Evolutionary conservation across 2,888 invertebrate species (phyloP).

Genomic region (Dasypolia templi): DNA sequence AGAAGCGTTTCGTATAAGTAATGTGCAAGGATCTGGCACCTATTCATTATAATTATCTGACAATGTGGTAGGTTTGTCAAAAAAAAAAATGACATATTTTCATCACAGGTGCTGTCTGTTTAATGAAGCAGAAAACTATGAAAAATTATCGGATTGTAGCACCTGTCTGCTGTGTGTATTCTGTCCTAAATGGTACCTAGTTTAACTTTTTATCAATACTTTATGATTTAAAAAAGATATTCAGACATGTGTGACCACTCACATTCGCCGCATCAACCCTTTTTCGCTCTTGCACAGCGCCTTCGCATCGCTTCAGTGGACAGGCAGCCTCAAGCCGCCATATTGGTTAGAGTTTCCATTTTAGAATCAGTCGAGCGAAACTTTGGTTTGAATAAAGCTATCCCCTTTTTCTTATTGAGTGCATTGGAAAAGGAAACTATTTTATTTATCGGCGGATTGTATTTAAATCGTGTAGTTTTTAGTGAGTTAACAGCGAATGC

Average conservation of each 20-base stretch:
- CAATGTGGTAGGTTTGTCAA: too few species aligned
- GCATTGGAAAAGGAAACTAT: slow-evolving; percentile 10
- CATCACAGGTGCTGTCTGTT: neutral
- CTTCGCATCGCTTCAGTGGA: neutral
- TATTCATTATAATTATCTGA: too few species aligned
- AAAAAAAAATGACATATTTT: neutral
- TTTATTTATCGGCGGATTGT: neutral
- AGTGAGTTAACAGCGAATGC: neutral
- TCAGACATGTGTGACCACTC: slow-evolving; percentile 4
- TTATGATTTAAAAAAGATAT: too few species aligned
- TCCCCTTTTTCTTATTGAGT: slow-evolving; percentile 26
- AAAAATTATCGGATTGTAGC: neutral
- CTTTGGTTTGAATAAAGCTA: slow-evolving; percentile 21
- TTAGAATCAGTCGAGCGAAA: slow-evolving; percentile 37
- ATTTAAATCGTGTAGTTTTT: neutral
- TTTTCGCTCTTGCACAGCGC: neutral
- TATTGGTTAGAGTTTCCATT: slow-evolving; percentile 35
- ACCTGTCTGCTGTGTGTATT: neutral
- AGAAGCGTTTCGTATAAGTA: too few species aligned
- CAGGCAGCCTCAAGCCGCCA: slow-evolving; percentile 3
- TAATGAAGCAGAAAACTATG: neutral
- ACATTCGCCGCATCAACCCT: slow-evolving; percentile 4
- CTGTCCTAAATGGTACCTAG: neutral
- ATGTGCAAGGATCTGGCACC: too few species aligned
- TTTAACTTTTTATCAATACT: neutral